Conservation (phyloP, 2,113 vertebrate species). For the Arenaria interpres region DNA sequence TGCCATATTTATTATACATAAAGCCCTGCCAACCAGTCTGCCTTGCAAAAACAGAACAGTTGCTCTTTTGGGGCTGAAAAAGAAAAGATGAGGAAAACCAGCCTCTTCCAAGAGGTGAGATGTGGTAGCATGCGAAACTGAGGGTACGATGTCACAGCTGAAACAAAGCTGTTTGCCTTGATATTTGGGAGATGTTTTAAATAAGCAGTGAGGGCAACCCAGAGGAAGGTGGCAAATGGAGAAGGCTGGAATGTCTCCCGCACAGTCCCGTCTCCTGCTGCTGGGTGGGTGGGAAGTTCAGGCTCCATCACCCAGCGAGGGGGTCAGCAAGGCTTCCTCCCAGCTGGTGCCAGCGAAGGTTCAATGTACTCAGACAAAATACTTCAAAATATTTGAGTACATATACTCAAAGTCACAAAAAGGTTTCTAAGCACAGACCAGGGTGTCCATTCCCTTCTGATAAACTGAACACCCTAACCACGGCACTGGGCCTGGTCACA, state of each 20-base stretch:
- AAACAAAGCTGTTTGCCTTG: background rate
- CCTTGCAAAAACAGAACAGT: background rate
- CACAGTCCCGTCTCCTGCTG: background rate
- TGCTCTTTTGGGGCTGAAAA: background rate
- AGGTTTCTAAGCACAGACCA: background rate
- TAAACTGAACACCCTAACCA: background rate
- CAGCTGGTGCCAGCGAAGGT: background rate
- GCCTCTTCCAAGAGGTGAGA: background rate
- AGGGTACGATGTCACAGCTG: background rate
- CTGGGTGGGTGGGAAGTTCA: background rate
- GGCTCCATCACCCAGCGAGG: background rate
- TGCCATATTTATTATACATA: background rate
- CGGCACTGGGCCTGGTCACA: background rate
- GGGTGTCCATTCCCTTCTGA: background rate
- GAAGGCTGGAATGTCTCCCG: background rate
- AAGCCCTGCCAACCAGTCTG: background rate
- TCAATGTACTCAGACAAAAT: background rate
- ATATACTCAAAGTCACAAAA: background rate
- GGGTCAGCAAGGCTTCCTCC: background rate
- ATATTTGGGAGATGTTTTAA: background rate
- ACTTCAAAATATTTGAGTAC: background rate
- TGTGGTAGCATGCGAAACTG: background rate
- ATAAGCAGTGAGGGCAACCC: background rate
- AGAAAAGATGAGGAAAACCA: background rate
- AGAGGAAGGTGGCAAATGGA: background rate